Conservation (phyloP, 2,797 vertebrate genomes). For the Pseudomugil tenellus region DNA sequence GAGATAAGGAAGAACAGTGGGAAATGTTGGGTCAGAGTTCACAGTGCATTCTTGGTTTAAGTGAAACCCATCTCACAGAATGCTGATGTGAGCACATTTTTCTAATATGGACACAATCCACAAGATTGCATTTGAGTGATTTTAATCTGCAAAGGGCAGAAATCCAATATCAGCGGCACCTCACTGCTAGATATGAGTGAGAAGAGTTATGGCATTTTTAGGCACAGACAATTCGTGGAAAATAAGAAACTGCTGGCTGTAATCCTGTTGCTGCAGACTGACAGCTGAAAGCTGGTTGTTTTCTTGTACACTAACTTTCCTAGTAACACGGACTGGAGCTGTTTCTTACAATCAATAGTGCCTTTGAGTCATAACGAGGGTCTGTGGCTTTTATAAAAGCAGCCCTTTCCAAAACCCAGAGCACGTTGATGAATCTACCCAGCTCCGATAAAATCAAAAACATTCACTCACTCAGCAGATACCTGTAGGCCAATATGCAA, state of each 20-base stretch:
- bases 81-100: conserved; percentile 78
- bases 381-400: conserved; percentile 30
- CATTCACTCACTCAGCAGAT: conserved; percentile 31
- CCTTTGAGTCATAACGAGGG: conserved; percentile 30
- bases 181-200: conserved; percentile 48
- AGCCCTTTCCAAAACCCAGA: conserved; percentile 39
- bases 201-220: conserved; percentile 49
- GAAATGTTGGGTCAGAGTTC: conserved; percentile 68
- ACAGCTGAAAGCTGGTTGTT: conserved; percentile 31
- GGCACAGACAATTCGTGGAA: conserved; percentile 56
- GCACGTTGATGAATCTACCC: conserved; percentile 17
- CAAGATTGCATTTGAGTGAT: conserved; percentile 75
- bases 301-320: conserved; percentile 52
- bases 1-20: conserved; percentile 62
- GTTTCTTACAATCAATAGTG: conserved; percentile 53
- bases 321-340: conserved; percentile 23
- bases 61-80: conserved; percentile 70
- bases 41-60: conserved; percentile 55
- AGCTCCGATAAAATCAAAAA: conserved; percentile 49
- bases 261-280: conserved; percentile 45
- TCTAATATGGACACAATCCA: conserved; percentile 76
- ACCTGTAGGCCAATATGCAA: conserved; percentile 39
- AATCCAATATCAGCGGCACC: conserved; percentile 77
- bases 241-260: conserved; percentile 59
- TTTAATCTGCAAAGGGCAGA: conserved; percentile 79